Evolutionary conservation across 2,888 invertebrate genomes (phyloP).

Genomic region (Caenorhabditis japonica): DNA sequence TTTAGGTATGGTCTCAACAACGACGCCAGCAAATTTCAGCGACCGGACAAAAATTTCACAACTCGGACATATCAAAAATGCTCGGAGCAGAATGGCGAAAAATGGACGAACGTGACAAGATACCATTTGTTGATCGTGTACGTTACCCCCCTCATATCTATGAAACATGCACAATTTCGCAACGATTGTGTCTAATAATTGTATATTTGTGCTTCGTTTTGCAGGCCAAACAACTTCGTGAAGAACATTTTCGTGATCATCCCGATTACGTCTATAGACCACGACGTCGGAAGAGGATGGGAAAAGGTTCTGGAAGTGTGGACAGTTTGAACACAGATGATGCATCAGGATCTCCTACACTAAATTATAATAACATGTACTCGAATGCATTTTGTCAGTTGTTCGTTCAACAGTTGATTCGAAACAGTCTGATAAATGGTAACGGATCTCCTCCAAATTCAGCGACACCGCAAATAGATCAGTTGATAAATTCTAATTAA

Average conservation of each 20-base stretch:
- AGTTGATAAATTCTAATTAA: too few species aligned
- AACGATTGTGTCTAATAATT: background rate
- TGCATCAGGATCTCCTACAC: conserved; percentile 2
- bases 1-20: conserved; percentile 63
- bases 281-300: conserved; percentile 52
- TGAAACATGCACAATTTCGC: too few species aligned
- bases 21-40: conserved; percentile 59
- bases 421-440: too few species aligned
- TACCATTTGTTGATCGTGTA: conserved; percentile 58
- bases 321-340: conserved; percentile 27
- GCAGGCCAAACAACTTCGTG: conserved; percentile 60
- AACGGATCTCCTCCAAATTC: too few species aligned
- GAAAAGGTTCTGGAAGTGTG: conserved; percentile 18
- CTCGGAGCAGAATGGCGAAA: conserved; percentile 59
- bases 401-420: background rate
- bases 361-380: background rate
- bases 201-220: too few species aligned
- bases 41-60: conserved; percentile 53
- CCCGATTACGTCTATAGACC: conserved; percentile 64
- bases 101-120: conserved; percentile 54
- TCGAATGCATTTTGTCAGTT: background rate
- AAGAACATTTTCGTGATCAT: conserved; percentile 57
- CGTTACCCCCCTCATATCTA: conserved; percentile 3
- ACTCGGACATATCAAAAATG: conserved; percentile 57
- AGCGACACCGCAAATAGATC: too few species aligned